phyloP scores from a whole-genome alignment of 1,140 invertebrate species.

The Reticulitermes speratus region DNA sequence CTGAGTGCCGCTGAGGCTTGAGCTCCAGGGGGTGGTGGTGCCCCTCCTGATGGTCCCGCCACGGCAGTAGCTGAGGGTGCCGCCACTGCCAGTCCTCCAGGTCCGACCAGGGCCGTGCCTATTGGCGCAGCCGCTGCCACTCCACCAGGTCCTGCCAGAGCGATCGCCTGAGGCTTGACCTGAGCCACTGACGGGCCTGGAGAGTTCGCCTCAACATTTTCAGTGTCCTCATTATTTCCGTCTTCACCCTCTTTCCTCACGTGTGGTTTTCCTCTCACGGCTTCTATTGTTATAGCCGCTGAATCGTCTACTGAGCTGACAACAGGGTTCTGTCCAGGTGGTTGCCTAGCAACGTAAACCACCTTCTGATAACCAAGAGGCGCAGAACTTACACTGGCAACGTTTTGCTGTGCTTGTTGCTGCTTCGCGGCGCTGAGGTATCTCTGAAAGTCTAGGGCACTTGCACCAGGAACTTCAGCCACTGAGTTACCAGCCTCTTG shows the following conservation, averaged over 20 bases:
- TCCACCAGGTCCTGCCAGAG: conserved; percentile 50
- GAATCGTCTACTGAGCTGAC: neutral
- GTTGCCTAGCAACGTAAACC: neutral
- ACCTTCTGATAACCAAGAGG: neutral
- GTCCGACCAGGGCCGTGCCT: conserved; percentile 49
- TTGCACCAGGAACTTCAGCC: neutral
- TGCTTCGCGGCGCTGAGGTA: neutral
- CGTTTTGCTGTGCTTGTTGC: neutral
- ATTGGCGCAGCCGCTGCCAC: conserved; percentile 49
- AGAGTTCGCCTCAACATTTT: conserved; percentile 26
- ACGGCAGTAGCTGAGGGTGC: conserved; percentile 52
- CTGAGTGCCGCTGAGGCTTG: neutral
- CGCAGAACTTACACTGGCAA: neutral
- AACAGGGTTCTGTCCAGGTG: neutral
- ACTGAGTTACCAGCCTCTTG: neutral
- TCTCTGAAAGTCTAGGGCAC: conserved; percentile 24
- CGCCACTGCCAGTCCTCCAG: conserved; percentile 49
- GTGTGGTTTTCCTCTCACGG: neutral
- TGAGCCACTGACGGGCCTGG: conserved; percentile 46
- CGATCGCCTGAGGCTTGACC: conserved; percentile 49
- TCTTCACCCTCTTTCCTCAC: neutral
- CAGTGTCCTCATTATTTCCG: conserved; percentile 19
- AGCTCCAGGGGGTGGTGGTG: conserved; percentile 21
- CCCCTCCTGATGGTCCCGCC: conserved; percentile 42
- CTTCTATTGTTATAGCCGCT: neutral